These are phyloP conservation scores for Halichondria panicea DNA, from an alignment of 37 sponge, comb jelly and placozoan species.

Conservation along the genomic window DNA sequence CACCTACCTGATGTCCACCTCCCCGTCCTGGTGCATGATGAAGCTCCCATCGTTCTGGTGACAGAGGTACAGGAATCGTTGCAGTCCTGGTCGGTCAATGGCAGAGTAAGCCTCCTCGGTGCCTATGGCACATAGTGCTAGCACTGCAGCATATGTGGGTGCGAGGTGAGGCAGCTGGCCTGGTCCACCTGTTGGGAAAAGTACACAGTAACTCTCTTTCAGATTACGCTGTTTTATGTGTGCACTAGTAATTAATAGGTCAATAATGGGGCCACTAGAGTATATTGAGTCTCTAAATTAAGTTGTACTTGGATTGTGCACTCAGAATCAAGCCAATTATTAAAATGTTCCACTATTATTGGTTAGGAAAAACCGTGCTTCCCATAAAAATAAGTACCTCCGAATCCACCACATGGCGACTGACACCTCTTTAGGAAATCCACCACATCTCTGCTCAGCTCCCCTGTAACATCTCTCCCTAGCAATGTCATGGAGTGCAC, in stretches of 20 bases:
- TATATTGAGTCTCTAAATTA: no score
- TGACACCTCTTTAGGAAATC: conserved; percentile 87
- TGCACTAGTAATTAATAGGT: no score
- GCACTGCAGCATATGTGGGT: conserved; percentile 94
- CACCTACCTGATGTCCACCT: conserved; percentile 87
- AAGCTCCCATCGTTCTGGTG: conserved; percentile 86
- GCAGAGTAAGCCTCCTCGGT: conserved; percentile 74
- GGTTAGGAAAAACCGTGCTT: not conserved
- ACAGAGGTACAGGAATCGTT: conserved; percentile 62
- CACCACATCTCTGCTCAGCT: conserved; percentile 34
- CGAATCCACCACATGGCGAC: conserved; percentile 85
- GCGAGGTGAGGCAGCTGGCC: conserved; percentile 96
- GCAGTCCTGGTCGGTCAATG: conserved; percentile 65
- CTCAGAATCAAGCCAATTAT: not conserved
- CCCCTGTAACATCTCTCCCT: conserved; percentile 11
- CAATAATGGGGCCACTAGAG: no score
- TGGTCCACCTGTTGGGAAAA: conserved; percentile 75
- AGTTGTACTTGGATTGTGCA: no score
- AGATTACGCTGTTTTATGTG: no score
- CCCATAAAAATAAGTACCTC: conserved; percentile 36
- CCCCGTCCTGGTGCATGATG: conserved; percentile 95
- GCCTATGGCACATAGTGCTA: conserved; percentile 86
- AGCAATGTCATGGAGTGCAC: conserved; percentile 85
- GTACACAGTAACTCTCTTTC: not conserved
- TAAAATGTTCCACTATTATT: not conserved